Evolutionary conservation across 1,140 invertebrate genomes (phyloP), one percentile per base, ranked within the genome.

Genomic region (Lepidurus packardi): DNA sequence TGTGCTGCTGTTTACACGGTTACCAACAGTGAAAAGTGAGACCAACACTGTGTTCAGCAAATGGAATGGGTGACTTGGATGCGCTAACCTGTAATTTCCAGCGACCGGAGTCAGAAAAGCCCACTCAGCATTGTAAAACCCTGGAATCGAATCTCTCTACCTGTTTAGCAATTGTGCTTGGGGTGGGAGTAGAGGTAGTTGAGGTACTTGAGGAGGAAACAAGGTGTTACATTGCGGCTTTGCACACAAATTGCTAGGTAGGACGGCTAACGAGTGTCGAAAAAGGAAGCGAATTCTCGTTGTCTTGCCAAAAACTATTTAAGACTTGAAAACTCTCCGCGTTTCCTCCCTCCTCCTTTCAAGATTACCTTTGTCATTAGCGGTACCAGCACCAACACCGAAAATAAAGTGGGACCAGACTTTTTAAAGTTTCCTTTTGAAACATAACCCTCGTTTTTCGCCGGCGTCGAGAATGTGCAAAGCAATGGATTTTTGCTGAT

Each of bases 201-300:
- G 11, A 21, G 16, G 53, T n/a, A 65, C 5, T 65, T 16, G 53
- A 21, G n/a, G 53, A 65, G 53, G 53, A 65, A 65, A 65, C 53
- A 65, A 65, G 53, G 53, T 21, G 53, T 65, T 65, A 7, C 53
- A 65, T 65, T 65, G 53, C 53, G 53, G 53, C 53, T 65, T 65
- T 65, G 53, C 53, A 16, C 53, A 65, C 53, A 65, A 65, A 65
- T 65, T 65, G 53, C 53, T 65, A 65, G 53, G 53, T 16, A n/a
- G 3, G 34, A 34, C 34, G 53, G 53, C 16, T 65, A 65, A 65
- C 53, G 21, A 65, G 53, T 65, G 53, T 65, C n/a, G 53, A 65
- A 16, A 34, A 34, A 34, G 53, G 13, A 65, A 21, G 16, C 53
- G 21, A 65, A 65, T 65, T 65, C 21, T 9, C 53, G 6, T 13